phyloP scores from a whole-genome alignment of 2,113 vertebrate genomes.

The Paradisaea rubra region DNA sequence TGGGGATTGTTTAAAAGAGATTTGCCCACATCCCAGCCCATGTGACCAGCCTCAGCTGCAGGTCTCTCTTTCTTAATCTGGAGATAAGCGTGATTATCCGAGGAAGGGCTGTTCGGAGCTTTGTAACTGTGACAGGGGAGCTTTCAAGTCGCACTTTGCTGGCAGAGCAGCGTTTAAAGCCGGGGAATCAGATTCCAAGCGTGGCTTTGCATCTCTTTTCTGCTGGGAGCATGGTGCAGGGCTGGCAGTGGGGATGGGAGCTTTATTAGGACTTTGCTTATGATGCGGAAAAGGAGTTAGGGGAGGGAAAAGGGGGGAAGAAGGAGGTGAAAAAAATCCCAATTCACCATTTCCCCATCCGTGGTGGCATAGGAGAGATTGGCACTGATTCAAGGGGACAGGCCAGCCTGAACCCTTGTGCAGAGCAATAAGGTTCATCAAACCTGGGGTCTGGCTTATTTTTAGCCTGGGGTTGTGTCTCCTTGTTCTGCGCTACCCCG shows the following conservation, averaged over 20 bases:
- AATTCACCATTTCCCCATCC: accelerated
- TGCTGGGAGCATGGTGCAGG: conserved; percentile 50
- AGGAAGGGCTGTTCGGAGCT: conserved; percentile 82
- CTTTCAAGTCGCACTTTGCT: conserved; percentile 81
- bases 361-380: not conserved
- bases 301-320: not conserved
- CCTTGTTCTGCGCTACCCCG: not conserved
- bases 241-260: conserved; percentile 46
- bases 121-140: conserved; percentile 85
- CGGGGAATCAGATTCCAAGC: conserved; percentile 74
- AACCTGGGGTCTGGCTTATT: not conserved
- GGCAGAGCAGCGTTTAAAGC: conserved; percentile 77
- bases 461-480: conserved; percentile 8
- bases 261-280: conserved; percentile 67
- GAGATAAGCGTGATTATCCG: conserved; percentile 86
- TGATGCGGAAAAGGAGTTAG: conserved; percentile 60
- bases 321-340: not conserved
- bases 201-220: conserved; percentile 68
- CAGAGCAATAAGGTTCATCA: not conserved
- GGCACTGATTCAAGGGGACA: not conserved
- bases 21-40: conserved; percentile 67
- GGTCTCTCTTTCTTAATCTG: conserved; percentile 87
- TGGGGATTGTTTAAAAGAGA: conserved; percentile 69
- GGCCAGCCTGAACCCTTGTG: not conserved
- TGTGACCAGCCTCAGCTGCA: conserved; percentile 81